These are phyloP conservation scores for Hippotragus niger DNA, from an alignment of 2,113 vertebrate genomes.

Conservation along the genomic window DNA sequence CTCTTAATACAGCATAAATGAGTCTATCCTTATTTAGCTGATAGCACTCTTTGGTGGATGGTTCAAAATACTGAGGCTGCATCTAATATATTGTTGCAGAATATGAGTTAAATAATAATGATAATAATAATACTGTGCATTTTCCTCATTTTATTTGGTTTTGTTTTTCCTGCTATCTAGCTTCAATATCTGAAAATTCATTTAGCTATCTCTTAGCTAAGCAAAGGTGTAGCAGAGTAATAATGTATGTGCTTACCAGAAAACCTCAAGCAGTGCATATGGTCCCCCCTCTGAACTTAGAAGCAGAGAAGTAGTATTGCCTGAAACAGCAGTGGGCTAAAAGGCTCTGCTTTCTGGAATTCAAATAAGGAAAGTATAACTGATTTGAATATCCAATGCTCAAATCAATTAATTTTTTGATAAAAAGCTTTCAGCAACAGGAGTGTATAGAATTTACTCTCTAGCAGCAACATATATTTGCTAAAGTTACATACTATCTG, in stretches of 20 bases:
- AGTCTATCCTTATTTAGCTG: not conserved
- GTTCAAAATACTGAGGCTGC: not conserved
- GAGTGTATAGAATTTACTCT: constrained; percentile 17
- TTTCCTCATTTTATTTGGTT: not conserved
- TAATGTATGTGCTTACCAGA: not conserved
- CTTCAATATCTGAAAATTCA: not conserved
- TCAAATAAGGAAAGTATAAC: not conserved
- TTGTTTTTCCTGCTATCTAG: not conserved
- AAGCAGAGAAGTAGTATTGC: not conserved
- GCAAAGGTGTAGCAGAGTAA: constrained; percentile 28
- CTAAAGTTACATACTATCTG: not conserved
- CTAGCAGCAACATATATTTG: not conserved
- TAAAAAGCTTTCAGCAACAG: constrained; percentile 1
- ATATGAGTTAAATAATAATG: not conserved
- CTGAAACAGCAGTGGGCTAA: not conserved
- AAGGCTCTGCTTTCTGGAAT: constrained; percentile 36
- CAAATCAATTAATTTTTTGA: not conserved
- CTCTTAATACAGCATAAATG: not conserved
- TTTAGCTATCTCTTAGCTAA: constrained; percentile 40
- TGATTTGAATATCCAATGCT: not conserved
- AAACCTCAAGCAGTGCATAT: constrained; percentile 39
- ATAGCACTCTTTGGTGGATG: not conserved
- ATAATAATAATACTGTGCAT: not conserved
- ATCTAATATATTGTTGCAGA: not conserved
- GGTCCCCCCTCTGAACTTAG: constrained; percentile 10